These are phyloP conservation scores for Poeciliopsis turneri DNA, from an alignment of 2,797 vertebrate species.

Conservation along the genomic window DNA sequence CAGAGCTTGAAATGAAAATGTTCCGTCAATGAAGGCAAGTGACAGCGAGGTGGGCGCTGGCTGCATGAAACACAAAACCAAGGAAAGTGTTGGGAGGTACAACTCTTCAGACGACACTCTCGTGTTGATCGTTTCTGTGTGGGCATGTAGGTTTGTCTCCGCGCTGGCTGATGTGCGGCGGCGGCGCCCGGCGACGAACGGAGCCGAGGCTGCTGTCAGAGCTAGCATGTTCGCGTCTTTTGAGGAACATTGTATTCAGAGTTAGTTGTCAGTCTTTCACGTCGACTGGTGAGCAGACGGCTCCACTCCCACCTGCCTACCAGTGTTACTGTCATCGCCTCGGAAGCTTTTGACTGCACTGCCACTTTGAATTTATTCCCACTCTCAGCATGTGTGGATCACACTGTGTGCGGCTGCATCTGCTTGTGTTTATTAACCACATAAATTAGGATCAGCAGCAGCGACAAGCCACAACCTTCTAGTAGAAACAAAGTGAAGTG, in stretches of 20 bases:
- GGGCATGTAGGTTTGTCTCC: conserved; percentile 17
- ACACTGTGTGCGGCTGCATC: conserved; percentile 19
- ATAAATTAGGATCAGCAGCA: conserved; percentile 13
- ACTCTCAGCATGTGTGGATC: conserved; percentile 36
- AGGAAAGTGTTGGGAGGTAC: conserved; percentile 12
- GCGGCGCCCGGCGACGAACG: conserved; percentile 9
- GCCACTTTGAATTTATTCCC: conserved; percentile 63
- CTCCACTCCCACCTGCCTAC: conserved; percentile 65
- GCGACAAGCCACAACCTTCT: conserved; percentile 11
- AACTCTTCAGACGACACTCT: conserved; percentile 11
- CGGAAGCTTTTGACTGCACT: conserved; percentile 61
- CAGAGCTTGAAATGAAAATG: conserved; percentile 26
- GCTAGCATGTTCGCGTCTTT: conserved; percentile 7
- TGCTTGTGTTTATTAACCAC: conserved; percentile 20
- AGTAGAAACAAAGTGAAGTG: neutral
- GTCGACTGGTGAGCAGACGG: conserved; percentile 61
- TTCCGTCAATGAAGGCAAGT: conserved; percentile 29
- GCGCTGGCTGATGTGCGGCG: conserved; percentile 12
- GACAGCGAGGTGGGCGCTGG: conserved; percentile 24
- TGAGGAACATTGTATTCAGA: conserved; percentile 18
- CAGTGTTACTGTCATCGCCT: conserved; percentile 64
- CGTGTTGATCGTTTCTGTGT: conserved; percentile 16
- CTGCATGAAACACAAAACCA: conserved; percentile 22
- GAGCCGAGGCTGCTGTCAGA: conserved; percentile 9
- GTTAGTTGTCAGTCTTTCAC: conserved; percentile 54